Evolutionary conservation across 2,113 vertebrate species (phyloP).

Genomic region (Regulus satrapa): DNA sequence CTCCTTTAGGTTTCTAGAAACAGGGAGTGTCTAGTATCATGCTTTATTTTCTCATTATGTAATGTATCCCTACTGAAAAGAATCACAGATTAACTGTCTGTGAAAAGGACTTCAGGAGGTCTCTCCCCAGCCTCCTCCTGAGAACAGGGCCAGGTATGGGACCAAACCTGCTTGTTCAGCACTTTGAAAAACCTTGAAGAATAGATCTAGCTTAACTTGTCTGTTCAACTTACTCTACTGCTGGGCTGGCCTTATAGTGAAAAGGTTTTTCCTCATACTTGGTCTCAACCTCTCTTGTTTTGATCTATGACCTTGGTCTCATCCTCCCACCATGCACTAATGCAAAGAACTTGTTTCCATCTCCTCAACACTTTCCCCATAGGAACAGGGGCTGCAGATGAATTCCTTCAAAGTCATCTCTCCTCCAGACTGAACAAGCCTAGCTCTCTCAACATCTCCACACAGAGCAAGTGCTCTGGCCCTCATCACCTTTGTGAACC

Average conservation of each 20-base stretch:
- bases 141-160: neutral
- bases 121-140: neutral
- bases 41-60: neutral
- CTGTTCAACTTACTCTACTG: neutral
- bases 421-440: neutral
- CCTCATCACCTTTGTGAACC: neutral
- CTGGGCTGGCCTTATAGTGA: neutral
- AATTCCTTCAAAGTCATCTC: neutral
- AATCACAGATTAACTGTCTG: neutral
- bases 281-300: neutral
- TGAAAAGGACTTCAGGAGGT: neutral
- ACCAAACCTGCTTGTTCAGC: neutral
- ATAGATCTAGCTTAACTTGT: neutral
- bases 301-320: neutral
- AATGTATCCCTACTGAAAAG: neutral
- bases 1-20: neutral
- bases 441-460: neutral
- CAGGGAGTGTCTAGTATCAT: neutral
- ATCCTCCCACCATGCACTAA: neutral
- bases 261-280: neutral
- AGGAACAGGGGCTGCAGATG: neutral
- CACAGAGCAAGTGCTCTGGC: neutral
- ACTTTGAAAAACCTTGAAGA: neutral
- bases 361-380: neutral
- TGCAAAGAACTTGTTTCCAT: neutral